Evolutionary conservation across 2,888 invertebrate species (phyloP), one percentile per base, ranked within the genome.

Genomic region (Pimpla rufipes): DNA sequence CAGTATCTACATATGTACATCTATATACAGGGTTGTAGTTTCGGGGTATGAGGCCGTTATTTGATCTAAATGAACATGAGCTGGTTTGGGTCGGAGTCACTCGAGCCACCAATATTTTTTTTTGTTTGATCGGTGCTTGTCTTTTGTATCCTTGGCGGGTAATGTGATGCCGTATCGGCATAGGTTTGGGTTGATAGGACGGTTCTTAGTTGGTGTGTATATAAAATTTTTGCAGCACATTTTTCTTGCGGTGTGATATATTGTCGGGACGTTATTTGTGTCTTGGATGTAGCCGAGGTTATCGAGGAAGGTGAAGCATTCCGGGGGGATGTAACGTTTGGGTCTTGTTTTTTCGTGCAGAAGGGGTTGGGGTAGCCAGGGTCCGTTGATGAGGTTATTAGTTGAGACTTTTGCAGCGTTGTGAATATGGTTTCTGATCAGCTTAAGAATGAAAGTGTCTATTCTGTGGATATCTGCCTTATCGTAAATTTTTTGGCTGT

Each of bases 401-500:
- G n/a, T 5, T 40, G 29, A 3, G 4, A 70, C 35, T 29, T 29
- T 40, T 23, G 47, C 21, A 0, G 71, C 42, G 5, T 68, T 67
- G 0, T 67, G 66, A 16, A 77, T 80, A 50, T 85, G 74, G n/a
- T 86, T 76, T 42, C 82, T 66, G 0, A 40, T 79, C 1, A 86
- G 18, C 71, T 74, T 77, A 5, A 83, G 1, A 0, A 83, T 62
- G 11, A 62, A 62, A 5, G 37, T 50, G 29, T 85, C 84, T 0
- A 85, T 81, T 67, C 82, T 55, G 1, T 40, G 66, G 0, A 85
- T 81, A 1, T 79, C 67, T 2, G 80, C 79, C 23, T 5, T 10
- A 10, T 83, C n/a, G 16, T 81, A 86, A 0, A 85, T 7, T 57
- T 55, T 67, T 68, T 68, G 73, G 13, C 85, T 85, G 5, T 57